Percentiles rank a stretch among this genome's conserved stretches.
Conservation (phyloP, 2,113 vertebrate genomes). For the Oreamnos americanus region DNA sequence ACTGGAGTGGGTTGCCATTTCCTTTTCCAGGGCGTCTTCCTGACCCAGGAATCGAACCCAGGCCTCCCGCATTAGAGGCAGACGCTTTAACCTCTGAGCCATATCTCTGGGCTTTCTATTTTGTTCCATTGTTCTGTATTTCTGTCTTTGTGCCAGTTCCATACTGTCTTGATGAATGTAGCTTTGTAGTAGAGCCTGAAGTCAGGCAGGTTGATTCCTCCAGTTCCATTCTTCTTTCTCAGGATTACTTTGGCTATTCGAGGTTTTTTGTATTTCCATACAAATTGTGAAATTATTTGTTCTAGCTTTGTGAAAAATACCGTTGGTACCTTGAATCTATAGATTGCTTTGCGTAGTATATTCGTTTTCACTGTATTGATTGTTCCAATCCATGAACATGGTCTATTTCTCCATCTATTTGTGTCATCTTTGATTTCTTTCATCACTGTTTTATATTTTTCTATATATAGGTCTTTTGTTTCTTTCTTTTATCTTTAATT, state of each 20-base stretch:
- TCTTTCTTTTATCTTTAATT: no score
- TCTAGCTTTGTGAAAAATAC: background rate
- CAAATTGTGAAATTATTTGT: background rate
- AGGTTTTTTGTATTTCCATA: background rate
- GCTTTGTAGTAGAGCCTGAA: background rate
- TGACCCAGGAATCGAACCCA: no score
- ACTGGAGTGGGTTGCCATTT: no score
- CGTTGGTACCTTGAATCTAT: accelerated
- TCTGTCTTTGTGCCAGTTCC: background rate
- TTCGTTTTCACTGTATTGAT: background rate
- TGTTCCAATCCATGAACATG: background rate
- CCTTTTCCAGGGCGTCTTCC: no score
- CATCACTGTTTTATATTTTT: background rate
- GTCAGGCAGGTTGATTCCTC: background rate
- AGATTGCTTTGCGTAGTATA: background rate
- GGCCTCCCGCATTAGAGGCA: no score
- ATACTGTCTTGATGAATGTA: background rate
- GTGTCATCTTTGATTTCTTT: background rate
- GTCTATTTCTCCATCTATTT: background rate
- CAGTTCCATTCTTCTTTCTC: background rate
- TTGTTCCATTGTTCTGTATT: background rate
- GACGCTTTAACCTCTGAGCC: no score
- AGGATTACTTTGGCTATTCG: background rate
- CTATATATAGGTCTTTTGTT: background rate
- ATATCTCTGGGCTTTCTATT: background rate